Evolutionary conservation across 2,797 vertebrate species (phyloP).

Genomic region (Labeo calbasu): DNA sequence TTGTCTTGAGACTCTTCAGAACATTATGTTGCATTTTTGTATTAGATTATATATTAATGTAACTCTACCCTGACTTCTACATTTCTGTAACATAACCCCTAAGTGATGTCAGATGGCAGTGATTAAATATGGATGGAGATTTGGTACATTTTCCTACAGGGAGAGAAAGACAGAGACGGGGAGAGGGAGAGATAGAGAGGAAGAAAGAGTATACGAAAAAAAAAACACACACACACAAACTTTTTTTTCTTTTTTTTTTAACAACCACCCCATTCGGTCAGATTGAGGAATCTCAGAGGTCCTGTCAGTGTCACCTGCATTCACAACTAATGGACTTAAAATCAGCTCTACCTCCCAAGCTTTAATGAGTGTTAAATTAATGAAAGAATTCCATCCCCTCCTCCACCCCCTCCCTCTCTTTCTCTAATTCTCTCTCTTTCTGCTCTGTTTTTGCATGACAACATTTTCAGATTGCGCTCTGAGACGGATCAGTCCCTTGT

Average conservation of each 20-base stretch:
- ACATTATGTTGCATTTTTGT: not conserved
- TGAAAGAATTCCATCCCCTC: conserved; percentile 81
- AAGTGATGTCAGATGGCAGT: conserved; percentile 72
- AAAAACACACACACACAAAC: conserved; percentile 67
- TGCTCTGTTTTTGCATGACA: conserved; percentile 90
- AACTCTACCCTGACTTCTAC: conserved; percentile 55
- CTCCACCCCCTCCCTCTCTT: conserved; percentile 66
- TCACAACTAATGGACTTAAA: conserved; percentile 94
- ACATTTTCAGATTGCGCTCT: conserved; percentile 97
- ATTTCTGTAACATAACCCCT: conserved; percentile 72
- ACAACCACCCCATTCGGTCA: conserved; percentile 74
- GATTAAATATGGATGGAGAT: conserved; percentile 83
- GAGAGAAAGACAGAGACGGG: conserved; percentile 11
- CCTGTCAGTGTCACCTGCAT: conserved; percentile 84
- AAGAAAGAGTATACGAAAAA: conserved; percentile 52
- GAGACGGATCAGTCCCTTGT: conserved; percentile 98
- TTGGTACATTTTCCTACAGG: conserved; percentile 70
- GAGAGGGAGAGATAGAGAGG: conserved; percentile 3
- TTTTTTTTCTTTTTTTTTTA: conserved; percentile 56
- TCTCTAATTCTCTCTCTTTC: conserved; percentile 52
- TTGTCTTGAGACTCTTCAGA: conserved; percentile 3
- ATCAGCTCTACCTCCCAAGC: conserved; percentile 86
- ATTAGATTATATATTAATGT: conserved; percentile 50
- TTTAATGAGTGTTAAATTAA: conserved; percentile 93
- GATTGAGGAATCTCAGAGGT: conserved; percentile 85